Evolutionary conservation across 2,113 vertebrate species (phyloP).

Genomic region (Tragelaphus buxtoni): DNA sequence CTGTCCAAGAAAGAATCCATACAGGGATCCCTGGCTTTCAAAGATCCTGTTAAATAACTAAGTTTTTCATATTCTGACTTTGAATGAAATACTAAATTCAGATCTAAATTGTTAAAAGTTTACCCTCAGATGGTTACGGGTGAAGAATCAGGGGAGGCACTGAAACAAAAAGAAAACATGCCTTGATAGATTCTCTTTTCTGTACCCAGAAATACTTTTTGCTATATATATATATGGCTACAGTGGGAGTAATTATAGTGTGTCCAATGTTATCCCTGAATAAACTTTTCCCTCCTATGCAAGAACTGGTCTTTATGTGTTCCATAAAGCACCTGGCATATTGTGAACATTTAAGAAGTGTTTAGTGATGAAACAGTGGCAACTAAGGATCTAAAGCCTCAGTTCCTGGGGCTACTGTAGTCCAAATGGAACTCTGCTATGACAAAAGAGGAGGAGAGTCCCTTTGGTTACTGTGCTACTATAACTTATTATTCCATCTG

Average conservation of each 20-base stretch:
- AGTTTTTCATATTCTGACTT: background rate
- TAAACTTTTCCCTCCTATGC: background rate
- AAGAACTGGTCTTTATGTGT: slow-evolving; percentile 27
- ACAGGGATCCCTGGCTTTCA: background rate
- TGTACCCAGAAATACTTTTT: background rate
- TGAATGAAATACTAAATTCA: background rate
- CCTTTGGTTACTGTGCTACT: background rate
- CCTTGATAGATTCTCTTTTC: background rate
- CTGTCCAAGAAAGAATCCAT: background rate
- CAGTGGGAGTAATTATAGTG: slow-evolving; percentile 47
- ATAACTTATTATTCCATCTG: background rate
- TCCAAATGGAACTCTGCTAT: background rate
- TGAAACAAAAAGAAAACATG: background rate
- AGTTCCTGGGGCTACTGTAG: background rate
- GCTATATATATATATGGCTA: background rate
- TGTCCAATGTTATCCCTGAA: slow-evolving; percentile 8
- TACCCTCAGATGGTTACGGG: background rate
- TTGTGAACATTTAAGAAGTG: slow-evolving; percentile 35
- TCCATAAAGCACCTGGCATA: slow-evolving; percentile 20
- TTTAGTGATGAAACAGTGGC: slow-evolving; percentile 33
- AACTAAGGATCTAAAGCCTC: background rate
- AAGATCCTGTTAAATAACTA: background rate
- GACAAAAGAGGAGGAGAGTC: background rate
- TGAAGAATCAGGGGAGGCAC: background rate
- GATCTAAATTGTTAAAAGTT: background rate